A percentile compares a stretch with the other conserved stretches of the same genome.
These are phyloP conservation scores for Pterostichus madidus DNA, from an alignment of 2,888 invertebrate genomes.

Conservation along the genomic window DNA sequence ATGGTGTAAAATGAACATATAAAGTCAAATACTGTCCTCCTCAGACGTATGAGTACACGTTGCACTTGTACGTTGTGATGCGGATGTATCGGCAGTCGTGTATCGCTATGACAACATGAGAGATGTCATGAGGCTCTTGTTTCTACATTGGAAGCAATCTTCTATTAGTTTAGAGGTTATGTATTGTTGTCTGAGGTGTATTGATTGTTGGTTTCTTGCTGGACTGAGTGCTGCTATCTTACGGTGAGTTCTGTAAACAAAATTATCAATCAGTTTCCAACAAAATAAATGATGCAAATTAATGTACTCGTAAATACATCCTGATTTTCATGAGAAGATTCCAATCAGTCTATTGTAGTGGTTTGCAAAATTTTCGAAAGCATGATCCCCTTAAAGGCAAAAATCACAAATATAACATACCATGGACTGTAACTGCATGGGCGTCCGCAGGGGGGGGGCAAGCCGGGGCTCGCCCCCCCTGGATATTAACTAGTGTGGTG, in stretches of 20 bases:
- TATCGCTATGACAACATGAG: slow-evolving; percentile 31
- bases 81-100: slow-evolving; percentile 41
- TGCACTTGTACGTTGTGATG: slow-evolving; percentile 1
- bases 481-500: too few species aligned
- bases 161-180: background rate
- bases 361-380: too few species aligned
- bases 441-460: too few species aligned
- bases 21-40: slow-evolving; percentile 71
- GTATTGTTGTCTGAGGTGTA: background rate
- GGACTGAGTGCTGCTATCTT: slow-evolving; percentile 7
- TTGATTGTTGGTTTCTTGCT: background rate
- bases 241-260: background rate
- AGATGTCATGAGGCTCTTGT: background rate
- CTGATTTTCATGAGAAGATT: too few species aligned
- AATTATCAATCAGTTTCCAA: background rate
- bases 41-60: slow-evolving; percentile 6
- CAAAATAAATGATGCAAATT: too few species aligned
- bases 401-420: too few species aligned
- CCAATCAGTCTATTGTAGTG: too few species aligned
- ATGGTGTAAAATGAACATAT: slow-evolving; percentile 77
- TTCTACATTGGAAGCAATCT: background rate
- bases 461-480: too few species aligned
- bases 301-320: too few species aligned
- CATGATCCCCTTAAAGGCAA: too few species aligned
- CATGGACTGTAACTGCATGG: too few species aligned